These are phyloP conservation scores for Zoanthus solanderi DNA, from an alignment of 92 coral and sea anemone genomes.

Conservation along the genomic window DNA sequence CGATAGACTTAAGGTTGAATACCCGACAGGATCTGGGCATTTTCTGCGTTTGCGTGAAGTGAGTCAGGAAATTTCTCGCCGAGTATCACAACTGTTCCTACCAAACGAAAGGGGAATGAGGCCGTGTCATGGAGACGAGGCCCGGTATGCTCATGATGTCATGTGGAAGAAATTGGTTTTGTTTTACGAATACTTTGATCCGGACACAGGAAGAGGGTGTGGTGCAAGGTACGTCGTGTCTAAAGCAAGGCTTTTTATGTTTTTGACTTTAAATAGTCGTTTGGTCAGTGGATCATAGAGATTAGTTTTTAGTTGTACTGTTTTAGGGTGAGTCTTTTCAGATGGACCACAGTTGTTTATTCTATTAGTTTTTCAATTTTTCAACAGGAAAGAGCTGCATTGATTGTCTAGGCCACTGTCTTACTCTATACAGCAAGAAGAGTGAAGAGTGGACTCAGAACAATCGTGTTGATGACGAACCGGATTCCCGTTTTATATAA, in stretches of 20 bases:
- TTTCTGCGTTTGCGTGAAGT: conserved; percentile 83
- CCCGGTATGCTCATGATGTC: conserved; percentile 75
- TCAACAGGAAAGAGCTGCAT: background rate
- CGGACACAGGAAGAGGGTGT: conserved; percentile 89
- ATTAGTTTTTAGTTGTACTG: too few relatives aligned
- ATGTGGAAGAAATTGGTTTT: conserved; percentile 86
- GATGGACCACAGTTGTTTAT: background rate
- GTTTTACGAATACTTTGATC: conserved; percentile 91
- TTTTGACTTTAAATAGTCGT: too few relatives aligned
- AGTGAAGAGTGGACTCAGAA: background rate
- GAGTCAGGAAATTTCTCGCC: conserved; percentile 78
- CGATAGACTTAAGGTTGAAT: conserved; percentile 82
- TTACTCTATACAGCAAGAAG: background rate
- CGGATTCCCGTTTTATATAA: background rate
- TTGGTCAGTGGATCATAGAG: too few relatives aligned
- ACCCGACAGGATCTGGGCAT: conserved; percentile 88
- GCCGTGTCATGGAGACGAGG: conserved; percentile 92
- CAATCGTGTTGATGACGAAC: background rate
- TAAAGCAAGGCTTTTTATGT: too few relatives aligned
- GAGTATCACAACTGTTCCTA: conserved; percentile 73
- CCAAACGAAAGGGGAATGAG: conserved; percentile 87
- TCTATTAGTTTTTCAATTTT: background rate
- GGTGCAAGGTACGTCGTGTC: conserved; percentile 81
- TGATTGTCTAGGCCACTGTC: background rate
- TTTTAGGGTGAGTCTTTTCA: too few relatives aligned